phyloP scores from a whole-genome alignment of 2,113 vertebrate genomes.

The Triplophysa siluroides region DNA sequence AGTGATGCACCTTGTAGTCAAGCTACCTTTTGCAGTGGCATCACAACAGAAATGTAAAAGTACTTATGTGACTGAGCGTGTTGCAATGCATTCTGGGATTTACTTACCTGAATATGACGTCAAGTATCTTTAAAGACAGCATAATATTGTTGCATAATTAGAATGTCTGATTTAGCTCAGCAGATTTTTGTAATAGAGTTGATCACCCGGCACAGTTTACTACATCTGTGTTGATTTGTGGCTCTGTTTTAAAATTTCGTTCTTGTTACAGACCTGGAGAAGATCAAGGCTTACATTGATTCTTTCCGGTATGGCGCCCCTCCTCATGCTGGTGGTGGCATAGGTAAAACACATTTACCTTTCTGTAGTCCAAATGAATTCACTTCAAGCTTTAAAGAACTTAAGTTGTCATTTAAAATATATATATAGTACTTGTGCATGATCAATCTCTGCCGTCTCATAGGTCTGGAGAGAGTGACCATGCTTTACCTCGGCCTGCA shows the following conservation, averaged over 20 bases:
- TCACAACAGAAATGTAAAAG: too few species aligned
- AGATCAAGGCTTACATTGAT: conserved; percentile 97
- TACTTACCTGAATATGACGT: background rate
- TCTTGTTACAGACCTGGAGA: conserved; percentile 86
- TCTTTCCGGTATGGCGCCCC: conserved; percentile 96
- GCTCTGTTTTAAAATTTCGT: background rate
- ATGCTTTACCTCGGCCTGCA: conserved; percentile 96
- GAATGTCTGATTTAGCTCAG: too few species aligned
- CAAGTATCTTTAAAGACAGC: background rate
- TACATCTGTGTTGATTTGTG: background rate
- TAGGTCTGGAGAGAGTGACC: conserved; percentile 95
- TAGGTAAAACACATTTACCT: conserved; percentile 76
- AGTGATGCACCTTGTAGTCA: too few species aligned
- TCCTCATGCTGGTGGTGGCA: conserved; percentile 95
- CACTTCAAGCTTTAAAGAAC: background rate
- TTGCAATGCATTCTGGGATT: background rate
- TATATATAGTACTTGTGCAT: background rate
- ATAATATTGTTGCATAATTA: background rate
- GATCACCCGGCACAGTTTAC: background rate
- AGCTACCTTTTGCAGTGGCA: too few species aligned
- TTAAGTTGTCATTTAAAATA: background rate
- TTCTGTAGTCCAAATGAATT: background rate
- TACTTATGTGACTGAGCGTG: background rate
- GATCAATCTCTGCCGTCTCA: conserved; percentile 20
- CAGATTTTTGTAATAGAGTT: background rate